Percentiles rank a stretch among this genome's conserved stretches.
Evolutionary conservation across 2,888 invertebrate genomes (phyloP).

Genomic region (Limnephilus rhombicus): DNA sequence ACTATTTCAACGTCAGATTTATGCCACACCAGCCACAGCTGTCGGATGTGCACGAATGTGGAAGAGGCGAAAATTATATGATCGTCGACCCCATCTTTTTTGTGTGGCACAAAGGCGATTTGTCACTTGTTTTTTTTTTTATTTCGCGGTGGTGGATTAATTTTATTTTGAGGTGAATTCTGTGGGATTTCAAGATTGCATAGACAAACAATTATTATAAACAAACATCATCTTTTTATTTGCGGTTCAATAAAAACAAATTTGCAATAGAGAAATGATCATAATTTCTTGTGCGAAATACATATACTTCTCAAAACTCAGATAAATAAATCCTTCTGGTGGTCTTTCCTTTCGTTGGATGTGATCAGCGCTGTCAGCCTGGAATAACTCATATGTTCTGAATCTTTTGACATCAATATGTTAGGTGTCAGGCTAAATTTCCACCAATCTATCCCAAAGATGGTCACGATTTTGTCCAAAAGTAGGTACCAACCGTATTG

Average conservation of each 20-base stretch:
- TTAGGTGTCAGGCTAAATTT: too few species aligned
- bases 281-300: too few species aligned
- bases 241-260: neutral
- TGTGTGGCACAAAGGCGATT: neutral
- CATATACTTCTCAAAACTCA: too few species aligned
- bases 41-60: constrained; percentile 52
- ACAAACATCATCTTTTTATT: neutral
- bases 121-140: neutral
- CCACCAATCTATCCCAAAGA: too few species aligned
- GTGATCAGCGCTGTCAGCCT: too few species aligned
- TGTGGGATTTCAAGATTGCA: neutral
- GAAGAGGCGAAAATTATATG: constrained; percentile 50
- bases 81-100: constrained; percentile 32
- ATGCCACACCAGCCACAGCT: constrained; percentile 60
- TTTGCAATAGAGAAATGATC: too few species aligned
- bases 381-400: too few species aligned
- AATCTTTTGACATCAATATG: too few species aligned
- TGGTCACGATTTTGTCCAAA: too few species aligned
- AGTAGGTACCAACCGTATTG: too few species aligned
- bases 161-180: constrained; percentile 6
- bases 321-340: too few species aligned
- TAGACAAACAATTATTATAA: neutral
- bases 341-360: too few species aligned
- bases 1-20: constrained; percentile 65
- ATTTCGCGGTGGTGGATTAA: neutral